Base-by-base conservation (phyloP, 2,797 vertebrate genomes). In the Xiphorhynchus erythropygius region DNA sequence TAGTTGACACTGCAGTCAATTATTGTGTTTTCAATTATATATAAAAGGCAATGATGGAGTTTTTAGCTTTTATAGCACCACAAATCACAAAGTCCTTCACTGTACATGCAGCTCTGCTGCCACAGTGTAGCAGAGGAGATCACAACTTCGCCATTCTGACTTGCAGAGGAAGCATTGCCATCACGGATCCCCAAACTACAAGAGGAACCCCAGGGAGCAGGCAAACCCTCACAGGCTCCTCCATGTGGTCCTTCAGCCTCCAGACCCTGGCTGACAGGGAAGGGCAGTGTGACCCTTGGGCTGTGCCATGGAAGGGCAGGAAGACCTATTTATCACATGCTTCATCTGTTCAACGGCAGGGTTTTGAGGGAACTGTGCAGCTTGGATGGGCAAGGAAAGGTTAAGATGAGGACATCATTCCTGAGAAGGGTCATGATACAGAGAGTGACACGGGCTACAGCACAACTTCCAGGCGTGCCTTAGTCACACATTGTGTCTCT, bases 21-120 rank as follows among this genome's bases (percentile, higher is more conserved):
- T 94, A 80, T 59, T 86, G 94, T 78, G 70, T 87, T 97, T 96
- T 96, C 93, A 93, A 70, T 93, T 96, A 90, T 93, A 93, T 91
- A 80, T 88, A 94, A 95, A 96, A 95, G 73, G 81, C 76, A 67
- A 39, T 87, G 92, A 94, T 94, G 78, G 87, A 86, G 80, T 76
- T 94, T 96, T 63, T 65, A 71, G 86, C 35, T 75, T 96, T 96
- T 87, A 91, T 81, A 62, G 74, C 42, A 19, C 57, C 85, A 88
- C 92, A 91, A 74, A 93, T 97, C 92, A 94, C 68, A 41, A 46
- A 64, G 70, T 62, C 70, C 69, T 55, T 84, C 32, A 5, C 39
- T 35, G 73, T 44, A 30, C 32, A 7, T 15, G 53, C 24, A 33
- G 46, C 35, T 4, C 9, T 7, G 10, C 65, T 56, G 62, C 75